phyloP scores from a whole-genome alignment of 2,888 invertebrate species.

The Caradrina clavipalpis region DNA sequence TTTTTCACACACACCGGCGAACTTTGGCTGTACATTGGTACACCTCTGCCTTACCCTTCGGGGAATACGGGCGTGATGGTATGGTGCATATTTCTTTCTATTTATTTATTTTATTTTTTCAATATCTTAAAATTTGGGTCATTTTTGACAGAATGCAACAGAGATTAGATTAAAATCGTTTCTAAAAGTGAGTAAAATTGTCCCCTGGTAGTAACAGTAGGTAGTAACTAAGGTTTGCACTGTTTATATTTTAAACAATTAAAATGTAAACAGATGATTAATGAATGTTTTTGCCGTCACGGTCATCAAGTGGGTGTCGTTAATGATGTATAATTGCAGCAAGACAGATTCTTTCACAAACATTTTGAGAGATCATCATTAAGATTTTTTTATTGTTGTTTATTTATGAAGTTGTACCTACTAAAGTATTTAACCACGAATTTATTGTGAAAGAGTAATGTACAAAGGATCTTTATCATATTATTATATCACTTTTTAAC shows the following conservation, averaged over 20 bases:
- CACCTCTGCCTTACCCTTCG: too few species aligned
- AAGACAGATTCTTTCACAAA: slow-evolving; percentile 11
- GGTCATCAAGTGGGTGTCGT: slow-evolving; percentile 23
- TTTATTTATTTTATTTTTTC: too few species aligned
- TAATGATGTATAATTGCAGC: slow-evolving; percentile 49
- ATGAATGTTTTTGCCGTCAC: slow-evolving; percentile 19
- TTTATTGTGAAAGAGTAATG: neutral
- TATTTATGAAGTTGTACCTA: neutral
- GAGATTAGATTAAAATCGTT: too few species aligned
- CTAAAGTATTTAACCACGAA: neutral
- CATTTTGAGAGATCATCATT: slow-evolving; percentile 6
- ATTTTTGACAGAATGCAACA: too few species aligned
- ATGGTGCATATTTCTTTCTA: too few species aligned
- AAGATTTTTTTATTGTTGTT: slow-evolving; percentile 4
- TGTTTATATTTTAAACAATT: neutral
- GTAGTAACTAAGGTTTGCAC: neutral
- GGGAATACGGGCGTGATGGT: too few species aligned
- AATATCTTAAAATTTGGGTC: too few species aligned
- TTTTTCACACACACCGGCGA: too few species aligned
- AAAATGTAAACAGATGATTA: slow-evolving; percentile 7
- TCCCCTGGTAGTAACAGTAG: too few species aligned
- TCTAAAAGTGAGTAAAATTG: too few species aligned
- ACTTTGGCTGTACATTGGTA: too few species aligned
- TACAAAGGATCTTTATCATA: neutral
- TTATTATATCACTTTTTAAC: too few species aligned